Conservation (phyloP, 2,797 vertebrate species). For the Phalanger gymnotis region DNA sequence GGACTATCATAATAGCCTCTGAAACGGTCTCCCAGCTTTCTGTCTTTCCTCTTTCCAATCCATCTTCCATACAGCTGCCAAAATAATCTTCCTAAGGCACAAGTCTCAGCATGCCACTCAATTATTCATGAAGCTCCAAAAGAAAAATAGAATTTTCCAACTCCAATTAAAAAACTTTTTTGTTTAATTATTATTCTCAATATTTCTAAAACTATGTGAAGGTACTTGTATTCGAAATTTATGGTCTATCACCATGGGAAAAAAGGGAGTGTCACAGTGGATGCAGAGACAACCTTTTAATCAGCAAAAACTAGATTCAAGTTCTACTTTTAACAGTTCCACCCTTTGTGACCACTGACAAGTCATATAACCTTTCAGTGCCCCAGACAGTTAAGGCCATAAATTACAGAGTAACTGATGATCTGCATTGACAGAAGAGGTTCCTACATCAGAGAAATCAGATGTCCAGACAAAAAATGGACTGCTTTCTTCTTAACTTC, state of each 20-base stretch:
- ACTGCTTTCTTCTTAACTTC: background rate
- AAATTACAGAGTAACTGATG: background rate
- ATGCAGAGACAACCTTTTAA: background rate
- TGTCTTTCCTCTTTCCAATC: background rate
- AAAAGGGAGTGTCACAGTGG: background rate
- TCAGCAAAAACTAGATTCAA: background rate
- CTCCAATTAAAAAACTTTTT: background rate
- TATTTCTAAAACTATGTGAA: background rate
- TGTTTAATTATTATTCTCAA: too few relatives aligned
- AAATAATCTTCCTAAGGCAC: background rate
- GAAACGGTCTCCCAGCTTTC: too few relatives aligned
- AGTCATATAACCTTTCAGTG: background rate
- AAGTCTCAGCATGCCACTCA: background rate
- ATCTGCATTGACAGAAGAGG: background rate
- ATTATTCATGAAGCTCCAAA: background rate
- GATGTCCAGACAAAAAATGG: background rate
- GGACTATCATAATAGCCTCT: background rate
- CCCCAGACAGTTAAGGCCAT: background rate
- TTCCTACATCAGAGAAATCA: background rate
- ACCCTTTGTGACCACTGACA: background rate
- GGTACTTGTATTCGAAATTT: background rate
- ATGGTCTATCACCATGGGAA: background rate
- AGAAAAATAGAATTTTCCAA: background rate
- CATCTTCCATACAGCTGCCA: background rate
- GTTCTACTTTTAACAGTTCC: background rate